phyloP scores from a whole-genome alignment of 2,888 invertebrate genomes.

The Horisme vitalbata region DNA sequence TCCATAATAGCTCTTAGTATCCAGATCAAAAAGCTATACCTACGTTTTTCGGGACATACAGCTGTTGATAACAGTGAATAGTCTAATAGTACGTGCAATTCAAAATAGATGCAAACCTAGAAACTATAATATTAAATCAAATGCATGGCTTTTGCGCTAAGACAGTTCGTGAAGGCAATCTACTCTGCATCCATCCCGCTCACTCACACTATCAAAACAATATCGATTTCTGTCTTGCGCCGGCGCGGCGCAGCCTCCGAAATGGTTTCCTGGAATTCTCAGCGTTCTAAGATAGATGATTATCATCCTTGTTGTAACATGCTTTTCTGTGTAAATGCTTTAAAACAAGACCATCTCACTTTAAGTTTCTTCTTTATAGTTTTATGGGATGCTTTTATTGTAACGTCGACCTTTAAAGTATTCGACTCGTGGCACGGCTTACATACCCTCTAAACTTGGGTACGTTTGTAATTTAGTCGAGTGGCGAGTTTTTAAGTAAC shows the following conservation, averaged over 20 bases:
- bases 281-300: slow-evolving; percentile 47
- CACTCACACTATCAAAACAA: slow-evolving; percentile 29
- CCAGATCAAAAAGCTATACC: too few relatives aligned
- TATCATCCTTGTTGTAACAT: slow-evolving; percentile 49
- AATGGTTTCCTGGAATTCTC: slow-evolving; percentile 64
- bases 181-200: slow-evolving; percentile 50
- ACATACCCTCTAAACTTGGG: too few relatives aligned
- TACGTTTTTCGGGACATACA: too few relatives aligned
- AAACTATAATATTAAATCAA: too few relatives aligned
- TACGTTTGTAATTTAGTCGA: too few relatives aligned
- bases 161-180: slow-evolving; percentile 62
- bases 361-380: background rate
- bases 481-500: too few relatives aligned
- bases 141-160: background rate
- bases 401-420: background rate
- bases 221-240: slow-evolving; percentile 38
- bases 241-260: slow-evolving; percentile 54
- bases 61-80: too few relatives aligned
- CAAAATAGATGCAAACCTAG: too few relatives aligned
- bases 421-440: too few relatives aligned
- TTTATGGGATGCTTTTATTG: background rate
- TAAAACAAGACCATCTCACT: slow-evolving; percentile 11
- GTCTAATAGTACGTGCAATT: too few relatives aligned
- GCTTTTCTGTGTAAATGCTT: slow-evolving; percentile 51
- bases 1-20: too few relatives aligned